Evolutionary conservation across 1,140 invertebrate species (phyloP).

Genomic region (Sweltsa coloradensis): DNA sequence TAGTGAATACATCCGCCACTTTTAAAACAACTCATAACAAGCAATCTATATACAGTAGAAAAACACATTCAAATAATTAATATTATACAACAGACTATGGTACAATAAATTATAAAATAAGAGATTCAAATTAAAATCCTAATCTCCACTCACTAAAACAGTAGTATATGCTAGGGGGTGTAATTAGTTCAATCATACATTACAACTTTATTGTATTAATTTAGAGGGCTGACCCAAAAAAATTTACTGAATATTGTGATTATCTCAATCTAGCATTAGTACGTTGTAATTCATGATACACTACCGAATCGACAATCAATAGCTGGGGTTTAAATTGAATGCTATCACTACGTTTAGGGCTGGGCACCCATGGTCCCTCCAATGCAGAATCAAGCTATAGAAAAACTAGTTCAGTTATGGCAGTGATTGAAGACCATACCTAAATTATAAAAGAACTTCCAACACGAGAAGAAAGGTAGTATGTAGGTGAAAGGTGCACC

Average conservation of each 20-base stretch:
- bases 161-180: too few relatives aligned
- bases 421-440: conserved; percentile 9
- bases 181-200: too few relatives aligned
- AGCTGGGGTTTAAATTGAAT: neutral
- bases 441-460: conserved; percentile 7
- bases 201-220: too few relatives aligned
- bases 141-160: too few relatives aligned
- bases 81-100: too few relatives aligned
- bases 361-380: neutral
- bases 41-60: too few relatives aligned
- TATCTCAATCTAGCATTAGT: neutral
- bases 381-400: neutral
- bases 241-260: neutral
- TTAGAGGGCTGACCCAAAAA: too few relatives aligned
- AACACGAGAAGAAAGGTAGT: neutral
- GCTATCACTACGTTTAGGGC: conserved; percentile 2
- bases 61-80: too few relatives aligned
- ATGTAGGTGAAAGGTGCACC: neutral
- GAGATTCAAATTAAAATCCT: too few relatives aligned
- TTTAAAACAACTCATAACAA: too few relatives aligned
- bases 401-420: conserved; percentile 9
- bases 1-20: too few relatives aligned
- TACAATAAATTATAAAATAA: too few relatives aligned
- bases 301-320: neutral
- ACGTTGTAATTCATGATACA: neutral